Evolutionary conservation across 2,888 invertebrate species (phyloP), one percentile per base, ranked within the genome.

Genomic region (Calephelis perditalis): DNA sequence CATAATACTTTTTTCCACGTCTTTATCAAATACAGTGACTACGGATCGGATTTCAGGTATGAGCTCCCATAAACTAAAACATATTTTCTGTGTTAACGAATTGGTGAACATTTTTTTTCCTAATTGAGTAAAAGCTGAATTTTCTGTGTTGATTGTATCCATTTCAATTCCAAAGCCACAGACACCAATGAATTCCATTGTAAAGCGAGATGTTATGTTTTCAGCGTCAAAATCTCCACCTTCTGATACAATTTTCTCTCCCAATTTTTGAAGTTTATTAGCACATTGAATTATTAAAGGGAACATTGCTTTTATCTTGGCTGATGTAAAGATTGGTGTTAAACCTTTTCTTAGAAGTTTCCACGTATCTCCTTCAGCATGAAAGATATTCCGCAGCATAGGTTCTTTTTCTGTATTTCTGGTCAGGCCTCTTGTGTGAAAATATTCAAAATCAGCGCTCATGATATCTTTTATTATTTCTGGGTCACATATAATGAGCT

Each of bases 81-180:
- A 66, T 7, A 82, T 2, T 2, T 72, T 78, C 62, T 88, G 87
- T 62, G 75, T 75, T 1, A 77, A 69, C 35, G 67, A 78, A 64
- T 82, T 77, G 52, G 80, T 63, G 56, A 89, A 87, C 61, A 89
- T 87, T 60, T 84, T 74, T 67, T 74, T 81, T 2, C 88, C 88
- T 10, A 89, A 70, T 72, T 75, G 79, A 65, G 85, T 75, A 57
- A 88, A 89, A 57, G 82, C 76, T 0, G 86, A 86, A 61, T 84
- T 81, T 70, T 86, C 84, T 26, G 83, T 77, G 46, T 68, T 75
- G 15, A 88, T 69, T 1, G 86, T 68, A 62, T 87, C 84, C 77
- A 81, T 84, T 59, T 86, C 75, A 6, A 89, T 78, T 10, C 88
- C 88, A 66, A 89, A 89, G 11, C 83, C 87, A 67, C 87, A 87